These are phyloP conservation scores for Montipora capricornis DNA, from an alignment of 64 coral and sea anemone species.

Conservation along the genomic window DNA sequence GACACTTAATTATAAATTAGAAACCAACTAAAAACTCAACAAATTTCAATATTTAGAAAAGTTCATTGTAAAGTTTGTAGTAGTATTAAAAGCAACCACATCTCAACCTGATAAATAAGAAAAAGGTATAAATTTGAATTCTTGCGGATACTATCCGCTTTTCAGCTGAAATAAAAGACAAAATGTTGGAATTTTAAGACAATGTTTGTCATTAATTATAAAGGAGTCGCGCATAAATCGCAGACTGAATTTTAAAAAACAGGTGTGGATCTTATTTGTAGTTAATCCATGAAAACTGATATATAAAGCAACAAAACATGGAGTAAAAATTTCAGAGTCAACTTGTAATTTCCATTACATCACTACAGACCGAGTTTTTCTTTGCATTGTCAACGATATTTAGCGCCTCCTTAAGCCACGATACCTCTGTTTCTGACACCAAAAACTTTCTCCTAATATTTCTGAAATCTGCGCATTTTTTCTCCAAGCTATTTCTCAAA, in stretches of 20 bases:
- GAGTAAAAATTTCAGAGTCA: constrained; percentile 1
- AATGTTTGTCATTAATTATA: constrained; percentile 38
- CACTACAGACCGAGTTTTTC: constrained; percentile 36
- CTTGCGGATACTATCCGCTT: too few relatives aligned
- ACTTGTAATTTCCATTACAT: constrained; percentile 17
- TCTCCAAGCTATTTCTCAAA: constrained; percentile 64
- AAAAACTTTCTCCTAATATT: constrained; percentile 62
- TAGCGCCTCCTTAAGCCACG: constrained; percentile 84
- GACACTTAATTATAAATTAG: too few relatives aligned
- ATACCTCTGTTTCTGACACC: constrained; percentile 74
- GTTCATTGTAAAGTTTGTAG: too few relatives aligned
- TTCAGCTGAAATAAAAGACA: neutral
- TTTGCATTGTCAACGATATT: constrained; percentile 70
- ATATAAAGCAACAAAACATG: too few relatives aligned
- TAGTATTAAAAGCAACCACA: too few relatives aligned
- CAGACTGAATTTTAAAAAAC: neutral
- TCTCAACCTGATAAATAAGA: too few relatives aligned
- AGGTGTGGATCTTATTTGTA: neutral
- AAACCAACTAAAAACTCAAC: too few relatives aligned
- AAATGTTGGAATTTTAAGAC: constrained; percentile 4
- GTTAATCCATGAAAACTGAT: neutral
- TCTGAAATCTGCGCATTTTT: constrained; percentile 59
- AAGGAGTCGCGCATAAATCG: neutral
- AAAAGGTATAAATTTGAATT: too few relatives aligned
- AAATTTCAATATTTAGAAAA: too few relatives aligned